These are phyloP conservation scores for Heliocidaris tuberculata DNA, from an alignment of 35 echinoderm and acorn worm genomes.

Conservation along the genomic window DNA sequence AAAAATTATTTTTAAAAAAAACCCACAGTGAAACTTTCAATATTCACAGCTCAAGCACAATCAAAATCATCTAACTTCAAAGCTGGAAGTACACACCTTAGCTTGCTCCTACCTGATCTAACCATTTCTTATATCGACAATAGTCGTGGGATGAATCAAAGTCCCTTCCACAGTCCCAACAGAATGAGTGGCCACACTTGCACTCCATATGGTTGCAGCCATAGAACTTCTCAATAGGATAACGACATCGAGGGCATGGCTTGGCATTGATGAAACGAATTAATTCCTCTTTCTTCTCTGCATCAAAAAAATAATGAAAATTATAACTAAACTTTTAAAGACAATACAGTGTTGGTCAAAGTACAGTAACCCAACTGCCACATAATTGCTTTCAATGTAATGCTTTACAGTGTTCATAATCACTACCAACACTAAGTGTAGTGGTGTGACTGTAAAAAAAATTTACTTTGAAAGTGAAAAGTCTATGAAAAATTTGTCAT, in stretches of 20 bases:
- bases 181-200: constrained; percentile 35
- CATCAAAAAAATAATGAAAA: background rate
- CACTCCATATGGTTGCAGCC: constrained; percentile 44
- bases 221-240: constrained; percentile 49
- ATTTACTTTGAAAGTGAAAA: too few species aligned
- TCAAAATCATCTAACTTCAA: too few species aligned
- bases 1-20: too few species aligned
- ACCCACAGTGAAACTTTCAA: too few species aligned
- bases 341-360: background rate
- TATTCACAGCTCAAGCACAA: too few species aligned
- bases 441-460: too few species aligned
- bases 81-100: background rate
- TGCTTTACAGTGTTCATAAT: background rate
- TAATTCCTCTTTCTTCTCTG: background rate
- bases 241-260: constrained; percentile 32
- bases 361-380: background rate
- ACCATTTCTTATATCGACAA: background rate
- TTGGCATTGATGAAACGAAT: background rate
- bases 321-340: background rate
- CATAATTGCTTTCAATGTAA: background rate
- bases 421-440: too few species aligned
- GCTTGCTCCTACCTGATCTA: background rate
- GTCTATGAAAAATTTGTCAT: too few species aligned
- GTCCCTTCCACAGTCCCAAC: constrained; percentile 44
- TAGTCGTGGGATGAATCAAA: background rate